A percentile compares a stretch with the other conserved stretches of the same genome.
Conservation (phyloP, 2,888 invertebrate genomes). For the Xanthia togata region DNA sequence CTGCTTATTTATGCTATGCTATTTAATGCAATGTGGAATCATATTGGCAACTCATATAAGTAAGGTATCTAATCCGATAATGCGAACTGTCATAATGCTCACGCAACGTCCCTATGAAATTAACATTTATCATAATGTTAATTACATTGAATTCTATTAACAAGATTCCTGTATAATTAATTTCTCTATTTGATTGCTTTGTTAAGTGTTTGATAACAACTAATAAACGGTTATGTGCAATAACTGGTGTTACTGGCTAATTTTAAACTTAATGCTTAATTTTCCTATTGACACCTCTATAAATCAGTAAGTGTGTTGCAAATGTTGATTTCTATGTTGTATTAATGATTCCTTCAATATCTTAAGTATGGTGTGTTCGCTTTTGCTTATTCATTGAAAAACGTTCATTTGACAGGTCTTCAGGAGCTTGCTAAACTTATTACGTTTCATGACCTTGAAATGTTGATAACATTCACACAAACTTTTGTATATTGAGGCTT, state of each 20-base stretch:
- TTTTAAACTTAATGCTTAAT: slow-evolving; percentile 35
- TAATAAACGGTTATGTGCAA: slow-evolving; percentile 39
- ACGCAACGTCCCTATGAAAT: slow-evolving; percentile 23
- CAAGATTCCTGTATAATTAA: slow-evolving; percentile 53
- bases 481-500: neutral
- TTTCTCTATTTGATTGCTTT: slow-evolving; percentile 50
- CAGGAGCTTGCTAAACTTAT: neutral
- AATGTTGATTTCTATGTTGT: slow-evolving; percentile 13
- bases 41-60: slow-evolving; percentile 2
- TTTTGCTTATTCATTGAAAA: slow-evolving; percentile 30
- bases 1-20: neutral
- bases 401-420: slow-evolving; percentile 9
- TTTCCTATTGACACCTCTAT: slow-evolving; percentile 32
- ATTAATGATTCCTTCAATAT: slow-evolving; percentile 39
- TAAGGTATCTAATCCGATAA: slow-evolving; percentile 32
- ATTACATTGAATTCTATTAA: slow-evolving; percentile 52
- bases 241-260: slow-evolving; percentile 22
- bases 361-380: slow-evolving; percentile 11
- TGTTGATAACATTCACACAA: neutral
- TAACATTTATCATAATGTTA: slow-evolving; percentile 56
- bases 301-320: slow-evolving; percentile 27
- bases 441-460: neutral
- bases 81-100: slow-evolving; percentile 35
- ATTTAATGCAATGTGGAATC: neutral
- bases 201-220: slow-evolving; percentile 45